These are phyloP conservation scores for Hydrolagus colliei DNA, from an alignment of 2,797 vertebrate species.

Conservation along the genomic window DNA sequence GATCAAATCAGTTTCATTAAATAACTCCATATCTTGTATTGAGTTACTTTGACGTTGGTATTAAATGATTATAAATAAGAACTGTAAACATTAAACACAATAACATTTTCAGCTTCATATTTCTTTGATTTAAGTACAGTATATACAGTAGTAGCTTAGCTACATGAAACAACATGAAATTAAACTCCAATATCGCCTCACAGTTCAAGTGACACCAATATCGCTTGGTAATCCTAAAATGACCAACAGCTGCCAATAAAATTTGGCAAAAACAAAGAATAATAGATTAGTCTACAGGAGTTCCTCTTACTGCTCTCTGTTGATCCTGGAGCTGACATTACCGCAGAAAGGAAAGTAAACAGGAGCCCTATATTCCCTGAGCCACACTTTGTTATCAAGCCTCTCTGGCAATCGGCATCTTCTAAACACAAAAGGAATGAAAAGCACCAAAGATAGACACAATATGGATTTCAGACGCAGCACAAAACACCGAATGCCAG, in stretches of 20 bases:
- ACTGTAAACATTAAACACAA: neutral
- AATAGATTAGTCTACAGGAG: constrained; percentile 65
- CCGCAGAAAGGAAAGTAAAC: constrained; percentile 50
- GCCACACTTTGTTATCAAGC: constrained; percentile 53
- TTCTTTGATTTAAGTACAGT: neutral
- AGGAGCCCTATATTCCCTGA: constrained; percentile 48
- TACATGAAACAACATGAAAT: neutral
- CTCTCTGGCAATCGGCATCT: constrained; percentile 56
- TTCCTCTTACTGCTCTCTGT: constrained; percentile 62
- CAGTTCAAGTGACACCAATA: constrained; percentile 40
- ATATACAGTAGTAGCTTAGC: neutral
- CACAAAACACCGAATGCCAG: constrained; percentile 38
- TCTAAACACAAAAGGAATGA: constrained; percentile 49
- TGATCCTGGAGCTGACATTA: constrained; percentile 73
- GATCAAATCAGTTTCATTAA: neutral
- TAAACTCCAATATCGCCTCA: constrained; percentile 23
- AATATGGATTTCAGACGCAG: constrained; percentile 46
- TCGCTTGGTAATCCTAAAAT: constrained; percentile 38
- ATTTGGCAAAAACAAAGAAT: constrained; percentile 38
- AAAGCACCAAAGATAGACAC: constrained; percentile 32
- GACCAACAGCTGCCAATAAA: constrained; percentile 37
- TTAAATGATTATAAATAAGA: neutral
- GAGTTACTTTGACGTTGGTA: neutral
- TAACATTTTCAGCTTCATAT: neutral
- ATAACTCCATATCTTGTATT: neutral